Conservation (phyloP, 2,888 invertebrate species). For the Chrysolina americana region DNA sequence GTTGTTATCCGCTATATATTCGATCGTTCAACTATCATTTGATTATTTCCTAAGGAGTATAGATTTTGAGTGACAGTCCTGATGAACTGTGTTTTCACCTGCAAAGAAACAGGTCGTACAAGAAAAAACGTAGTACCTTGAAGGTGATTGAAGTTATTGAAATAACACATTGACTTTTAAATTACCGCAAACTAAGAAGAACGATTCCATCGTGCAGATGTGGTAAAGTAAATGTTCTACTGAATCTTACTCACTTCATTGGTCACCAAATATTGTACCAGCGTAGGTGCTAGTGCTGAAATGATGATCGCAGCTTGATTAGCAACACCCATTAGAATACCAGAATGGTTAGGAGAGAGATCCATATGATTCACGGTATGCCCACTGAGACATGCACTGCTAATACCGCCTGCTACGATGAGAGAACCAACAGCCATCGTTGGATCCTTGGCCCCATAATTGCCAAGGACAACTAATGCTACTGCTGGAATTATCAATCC, state of each 20-base stretch:
- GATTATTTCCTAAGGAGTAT: no score
- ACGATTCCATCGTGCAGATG: no score
- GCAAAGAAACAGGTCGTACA: no score
- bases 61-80: no score
- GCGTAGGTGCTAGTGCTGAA: conserved; percentile 83
- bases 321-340: conserved; percentile 87
- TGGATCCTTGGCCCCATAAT: conserved; percentile 60
- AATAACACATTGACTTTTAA: no score
- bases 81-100: no score
- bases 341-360: conserved; percentile 87
- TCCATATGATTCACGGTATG: conserved; percentile 87
- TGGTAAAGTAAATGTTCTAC: not conserved
- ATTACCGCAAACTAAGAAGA: no score
- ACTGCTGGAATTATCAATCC: conserved; percentile 74
- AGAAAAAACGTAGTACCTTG: no score
- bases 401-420: conserved; percentile 80
- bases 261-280: conserved; percentile 78
- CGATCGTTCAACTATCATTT: no score
- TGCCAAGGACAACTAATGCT: conserved; percentile 75
- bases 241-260: conserved; percentile 74
- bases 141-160: no score
- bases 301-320: conserved; percentile 84
- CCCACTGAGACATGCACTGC: conserved; percentile 82
- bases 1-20: no score
- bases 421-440: conserved; percentile 76